Evolutionary conservation across 2,888 invertebrate species (phyloP).

Genomic region (Tenthredo livida): DNA sequence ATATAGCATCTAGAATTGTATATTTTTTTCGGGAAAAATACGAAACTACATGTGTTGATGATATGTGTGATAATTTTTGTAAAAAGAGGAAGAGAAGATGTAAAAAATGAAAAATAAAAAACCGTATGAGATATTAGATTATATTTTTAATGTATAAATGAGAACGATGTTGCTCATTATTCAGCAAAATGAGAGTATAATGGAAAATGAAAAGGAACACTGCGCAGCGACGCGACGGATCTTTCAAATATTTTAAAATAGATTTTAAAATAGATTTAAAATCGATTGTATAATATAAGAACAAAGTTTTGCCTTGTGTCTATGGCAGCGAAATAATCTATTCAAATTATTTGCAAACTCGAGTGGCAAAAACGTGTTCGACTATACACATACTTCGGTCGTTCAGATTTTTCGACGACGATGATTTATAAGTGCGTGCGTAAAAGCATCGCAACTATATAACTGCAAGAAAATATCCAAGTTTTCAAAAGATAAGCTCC

Average conservation of each 20-base stretch:
- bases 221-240: neutral
- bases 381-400: neutral
- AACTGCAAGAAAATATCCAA: too few relatives aligned
- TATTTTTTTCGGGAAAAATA: too few relatives aligned
- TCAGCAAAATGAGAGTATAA: neutral
- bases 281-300: neutral
- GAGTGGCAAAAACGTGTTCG: neutral
- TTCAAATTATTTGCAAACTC: neutral
- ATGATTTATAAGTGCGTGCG: neutral
- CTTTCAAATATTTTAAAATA: constrained; percentile 43
- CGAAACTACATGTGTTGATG: too few relatives aligned
- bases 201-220: neutral
- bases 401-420: neutral
- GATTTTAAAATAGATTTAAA: constrained; percentile 47
- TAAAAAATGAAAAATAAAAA: neutral
- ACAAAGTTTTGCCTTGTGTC: neutral
- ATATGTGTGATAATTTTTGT: neutral
- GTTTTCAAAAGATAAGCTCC: too few relatives aligned
- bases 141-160: neutral
- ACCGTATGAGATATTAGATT: neutral
- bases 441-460: too few relatives aligned
- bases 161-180: neutral
- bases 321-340: neutral
- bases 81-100: neutral
- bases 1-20: too few relatives aligned